phyloP scores from a whole-genome alignment of 2,888 invertebrate genomes.

The Oligia strigilis region DNA sequence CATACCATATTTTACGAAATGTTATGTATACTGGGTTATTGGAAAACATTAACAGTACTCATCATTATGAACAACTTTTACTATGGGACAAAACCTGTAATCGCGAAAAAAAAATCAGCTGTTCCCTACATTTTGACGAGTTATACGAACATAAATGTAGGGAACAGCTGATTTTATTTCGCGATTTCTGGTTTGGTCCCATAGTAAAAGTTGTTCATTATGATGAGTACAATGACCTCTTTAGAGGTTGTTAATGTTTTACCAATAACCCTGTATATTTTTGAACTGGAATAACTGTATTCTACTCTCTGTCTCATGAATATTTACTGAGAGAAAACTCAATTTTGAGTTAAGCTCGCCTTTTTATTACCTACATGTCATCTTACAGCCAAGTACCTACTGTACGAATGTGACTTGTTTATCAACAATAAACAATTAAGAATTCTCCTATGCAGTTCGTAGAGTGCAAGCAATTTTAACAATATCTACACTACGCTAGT shows the following conservation, averaged over 20 bases:
- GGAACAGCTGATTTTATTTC: no score
- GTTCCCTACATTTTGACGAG: no score
- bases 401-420: not conserved
- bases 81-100: no score
- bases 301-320: not conserved
- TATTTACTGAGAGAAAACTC: not conserved
- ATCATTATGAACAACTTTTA: no score
- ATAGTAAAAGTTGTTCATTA: no score
- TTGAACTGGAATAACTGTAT: not conserved
- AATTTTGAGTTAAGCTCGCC: not conserved
- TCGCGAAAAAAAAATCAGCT: no score
- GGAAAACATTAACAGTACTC: no score
- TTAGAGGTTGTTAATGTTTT: no score
- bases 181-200: no score
- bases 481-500: conserved; percentile 32
- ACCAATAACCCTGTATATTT: not conserved
- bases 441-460: conserved; percentile 20
- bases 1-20: not conserved
- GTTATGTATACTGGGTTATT: no score
- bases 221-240: no score
- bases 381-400: not conserved
- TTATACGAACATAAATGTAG: no score
- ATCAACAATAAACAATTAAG: conserved; percentile 11
- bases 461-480: conserved; percentile 37
- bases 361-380: not conserved